phyloP scores from a whole-genome alignment of 2,113 vertebrate species.

The Nerophis ophidion region DNA sequence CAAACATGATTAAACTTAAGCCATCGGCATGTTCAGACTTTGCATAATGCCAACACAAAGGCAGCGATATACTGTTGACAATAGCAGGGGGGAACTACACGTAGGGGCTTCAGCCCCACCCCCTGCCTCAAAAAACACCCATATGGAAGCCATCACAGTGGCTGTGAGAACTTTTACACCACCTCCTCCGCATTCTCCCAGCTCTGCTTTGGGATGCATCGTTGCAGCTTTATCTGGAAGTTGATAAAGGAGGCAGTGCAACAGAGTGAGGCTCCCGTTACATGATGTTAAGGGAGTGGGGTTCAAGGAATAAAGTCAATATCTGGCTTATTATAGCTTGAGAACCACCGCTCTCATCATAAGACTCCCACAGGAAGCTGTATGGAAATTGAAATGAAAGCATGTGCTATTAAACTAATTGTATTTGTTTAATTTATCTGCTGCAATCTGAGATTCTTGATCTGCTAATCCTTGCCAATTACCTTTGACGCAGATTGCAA shows the following conservation, averaged over 20 bases:
- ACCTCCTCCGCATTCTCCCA: slow-evolving; percentile 57
- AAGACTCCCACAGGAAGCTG: slow-evolving; percentile 35
- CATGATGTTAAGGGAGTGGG: slow-evolving; percentile 30
- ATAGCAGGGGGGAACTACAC: slow-evolving; percentile 37
- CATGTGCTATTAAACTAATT: neutral
- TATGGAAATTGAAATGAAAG: neutral
- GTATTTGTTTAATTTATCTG: no score
- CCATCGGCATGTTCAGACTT: neutral
- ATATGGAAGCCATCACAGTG: slow-evolving; percentile 71
- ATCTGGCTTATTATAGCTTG: slow-evolving; percentile 40
- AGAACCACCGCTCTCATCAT: slow-evolving; percentile 28
- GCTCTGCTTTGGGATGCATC: slow-evolving; percentile 50
- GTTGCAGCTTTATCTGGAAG: slow-evolving; percentile 41
- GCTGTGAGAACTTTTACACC: slow-evolving; percentile 64
- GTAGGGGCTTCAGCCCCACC: slow-evolving; percentile 37
- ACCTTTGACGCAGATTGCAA: no score
- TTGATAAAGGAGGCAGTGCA: slow-evolving; percentile 41
- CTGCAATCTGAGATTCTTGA: no score
- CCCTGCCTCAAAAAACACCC: slow-evolving; percentile 28
- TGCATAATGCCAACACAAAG: slow-evolving; percentile 1
- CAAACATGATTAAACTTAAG: neutral
- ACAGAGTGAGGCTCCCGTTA: slow-evolving; percentile 40
- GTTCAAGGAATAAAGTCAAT: slow-evolving; percentile 46
- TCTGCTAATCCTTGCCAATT: no score
- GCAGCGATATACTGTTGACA: slow-evolving; percentile 48